Percentiles rank a stretch among this genome's conserved stretches.
phyloP scores from a whole-genome alignment of 2,888 invertebrate species.

The Philhelius pedissequus region DNA sequence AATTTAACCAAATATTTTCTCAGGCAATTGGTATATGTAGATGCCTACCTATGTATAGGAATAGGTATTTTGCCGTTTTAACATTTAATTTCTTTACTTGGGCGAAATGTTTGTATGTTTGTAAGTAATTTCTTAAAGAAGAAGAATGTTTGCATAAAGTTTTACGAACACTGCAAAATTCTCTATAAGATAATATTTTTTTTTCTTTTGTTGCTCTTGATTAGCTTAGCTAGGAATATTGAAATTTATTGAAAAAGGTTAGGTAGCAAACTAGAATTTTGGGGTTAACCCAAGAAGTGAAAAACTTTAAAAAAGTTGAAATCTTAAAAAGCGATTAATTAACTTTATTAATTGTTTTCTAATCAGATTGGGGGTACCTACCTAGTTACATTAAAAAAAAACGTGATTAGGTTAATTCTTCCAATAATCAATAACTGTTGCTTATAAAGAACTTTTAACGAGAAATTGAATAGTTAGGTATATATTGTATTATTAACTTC shows the following conservation, averaged over 20 bases:
- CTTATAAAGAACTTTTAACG: too few relatives aligned
- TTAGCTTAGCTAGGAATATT: not conserved
- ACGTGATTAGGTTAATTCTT: not conserved
- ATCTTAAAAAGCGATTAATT: constrained; percentile 28
- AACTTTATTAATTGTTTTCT: constrained; percentile 35
- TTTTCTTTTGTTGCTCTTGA: not conserved
- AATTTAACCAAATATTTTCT: constrained; percentile 41
- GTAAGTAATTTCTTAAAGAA: constrained; percentile 39
- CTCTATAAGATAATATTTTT: not conserved
- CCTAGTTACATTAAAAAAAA: not conserved
- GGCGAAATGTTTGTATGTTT: not conserved
- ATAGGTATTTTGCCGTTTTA: constrained; percentile 18
- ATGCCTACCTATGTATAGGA: not conserved
- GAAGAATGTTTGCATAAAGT: constrained; percentile 62
- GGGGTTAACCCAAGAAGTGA: not conserved
- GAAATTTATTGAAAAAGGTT: constrained; percentile 4
- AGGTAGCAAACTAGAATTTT: not conserved
- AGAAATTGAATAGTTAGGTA: too few relatives aligned
- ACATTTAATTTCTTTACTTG: constrained; percentile 57
- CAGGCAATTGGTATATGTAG: not conserved
- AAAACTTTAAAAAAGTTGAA: not conserved
- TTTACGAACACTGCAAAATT: constrained; percentile 22
- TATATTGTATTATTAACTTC: too few relatives aligned
- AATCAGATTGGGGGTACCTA: constrained; percentile 12
- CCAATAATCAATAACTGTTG: too few relatives aligned